Evolutionary conservation across 35 echinoderm and acorn worm species (phyloP).

Genomic region (Strongylocentrotus purpuratus): DNA sequence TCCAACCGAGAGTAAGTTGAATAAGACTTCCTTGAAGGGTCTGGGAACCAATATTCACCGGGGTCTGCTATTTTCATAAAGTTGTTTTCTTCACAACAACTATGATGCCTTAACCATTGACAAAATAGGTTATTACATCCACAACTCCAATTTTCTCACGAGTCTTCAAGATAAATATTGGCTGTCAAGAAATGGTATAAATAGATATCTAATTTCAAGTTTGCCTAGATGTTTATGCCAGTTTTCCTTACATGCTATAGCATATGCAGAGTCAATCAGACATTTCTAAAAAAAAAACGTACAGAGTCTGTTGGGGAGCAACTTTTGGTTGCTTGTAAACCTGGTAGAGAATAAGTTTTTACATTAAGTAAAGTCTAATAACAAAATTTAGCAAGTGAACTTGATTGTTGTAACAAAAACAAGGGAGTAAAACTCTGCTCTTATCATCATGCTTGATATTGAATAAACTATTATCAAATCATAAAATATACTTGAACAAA

Average conservation of each 20-base stretch:
- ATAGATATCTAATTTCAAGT: background rate
- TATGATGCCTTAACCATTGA: background rate
- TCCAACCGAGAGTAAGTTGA: background rate
- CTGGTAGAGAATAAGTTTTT: background rate
- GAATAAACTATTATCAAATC: no score
- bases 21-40: background rate
- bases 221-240: background rate
- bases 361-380: no score
- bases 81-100: background rate
- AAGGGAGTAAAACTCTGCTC: no score
- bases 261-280: background rate
- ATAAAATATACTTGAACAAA: no score
- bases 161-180: background rate
- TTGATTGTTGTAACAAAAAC: no score
- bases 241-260: background rate
- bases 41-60: background rate
- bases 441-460: no score
- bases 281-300: background rate
- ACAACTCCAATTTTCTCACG: background rate
- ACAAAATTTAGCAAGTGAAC: no score
- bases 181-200: background rate
- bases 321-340: background rate
- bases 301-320: background rate
- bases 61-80: background rate
- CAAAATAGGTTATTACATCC: background rate